phyloP scores from a whole-genome alignment of 1,140 invertebrate species.

The Zaprionus inermis region DNA sequence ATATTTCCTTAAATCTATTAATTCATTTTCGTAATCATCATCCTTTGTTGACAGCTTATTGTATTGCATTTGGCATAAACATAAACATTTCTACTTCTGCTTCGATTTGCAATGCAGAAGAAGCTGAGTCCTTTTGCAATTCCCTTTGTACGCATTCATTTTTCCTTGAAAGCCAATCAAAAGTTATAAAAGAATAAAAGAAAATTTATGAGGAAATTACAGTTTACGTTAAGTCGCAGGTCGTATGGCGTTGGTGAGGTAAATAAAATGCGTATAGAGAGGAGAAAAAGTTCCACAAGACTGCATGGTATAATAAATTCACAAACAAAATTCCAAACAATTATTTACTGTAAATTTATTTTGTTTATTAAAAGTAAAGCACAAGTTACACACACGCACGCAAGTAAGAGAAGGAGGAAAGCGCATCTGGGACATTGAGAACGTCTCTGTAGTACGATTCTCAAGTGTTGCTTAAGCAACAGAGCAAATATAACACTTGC shows the following conservation, averaged over 20 bases:
- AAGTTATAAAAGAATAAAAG: constrained; percentile 25
- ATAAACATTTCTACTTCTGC: background rate
- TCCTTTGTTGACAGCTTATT: constrained; percentile 3
- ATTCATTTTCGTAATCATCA: background rate
- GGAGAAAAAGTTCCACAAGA: background rate
- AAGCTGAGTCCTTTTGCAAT: constrained; percentile 14
- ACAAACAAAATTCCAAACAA: constrained; percentile 64
- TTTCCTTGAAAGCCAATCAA: constrained; percentile 31
- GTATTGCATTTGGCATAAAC: background rate
- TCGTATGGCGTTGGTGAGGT: too few species aligned
- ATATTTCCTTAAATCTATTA: background rate
- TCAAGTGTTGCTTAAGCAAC: constrained; percentile 64
- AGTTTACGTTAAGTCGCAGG: constrained; percentile 1
- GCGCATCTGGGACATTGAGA: background rate
- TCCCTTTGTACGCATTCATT: constrained; percentile 16
- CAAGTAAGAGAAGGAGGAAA: background rate
- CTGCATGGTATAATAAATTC: constrained; percentile 51
- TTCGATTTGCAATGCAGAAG: background rate
- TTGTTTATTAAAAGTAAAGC: constrained; percentile 78
- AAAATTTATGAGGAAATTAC: constrained; percentile 35
- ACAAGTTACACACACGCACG: constrained; percentile 27
- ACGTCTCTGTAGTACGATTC: constrained; percentile 17
- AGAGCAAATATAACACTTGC: constrained; percentile 74
- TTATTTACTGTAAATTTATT: constrained; percentile 80
- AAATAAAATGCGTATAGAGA: constrained; percentile 13